These are phyloP conservation scores for Salvelinus fontinalis DNA, from an alignment of 2,113 vertebrate species.

Conservation along the genomic window DNA sequence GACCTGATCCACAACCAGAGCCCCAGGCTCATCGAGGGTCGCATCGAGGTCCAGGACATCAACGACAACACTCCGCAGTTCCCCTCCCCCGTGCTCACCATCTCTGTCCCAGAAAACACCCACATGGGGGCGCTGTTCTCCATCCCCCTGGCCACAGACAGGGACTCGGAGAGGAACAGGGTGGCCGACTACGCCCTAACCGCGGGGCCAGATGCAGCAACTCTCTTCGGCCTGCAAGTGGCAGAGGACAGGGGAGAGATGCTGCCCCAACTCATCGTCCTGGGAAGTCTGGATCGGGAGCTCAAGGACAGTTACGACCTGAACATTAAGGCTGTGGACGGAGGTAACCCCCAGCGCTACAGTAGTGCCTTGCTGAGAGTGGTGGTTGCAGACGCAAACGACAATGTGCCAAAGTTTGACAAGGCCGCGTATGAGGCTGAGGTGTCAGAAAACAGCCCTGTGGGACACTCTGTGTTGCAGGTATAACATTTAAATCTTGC, in stretches of 20 bases:
- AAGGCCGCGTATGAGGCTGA: constrained; percentile 88
- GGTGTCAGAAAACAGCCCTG: constrained; percentile 91
- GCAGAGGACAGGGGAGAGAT: constrained; percentile 95
- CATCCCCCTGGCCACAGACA: constrained; percentile 90
- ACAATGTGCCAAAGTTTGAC: constrained; percentile 93
- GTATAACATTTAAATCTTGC: constrained; percentile 65
- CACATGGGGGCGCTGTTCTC: constrained; percentile 88
- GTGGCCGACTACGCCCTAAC: constrained; percentile 92
- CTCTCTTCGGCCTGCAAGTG: constrained; percentile 93
- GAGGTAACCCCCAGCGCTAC: constrained; percentile 88
- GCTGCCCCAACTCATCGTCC: constrained; percentile 94
- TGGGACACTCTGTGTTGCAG: constrained; percentile 97
- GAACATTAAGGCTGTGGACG: constrained; percentile 95
- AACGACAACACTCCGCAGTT: constrained; percentile 99
- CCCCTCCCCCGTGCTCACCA: constrained; percentile 87
- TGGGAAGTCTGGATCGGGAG: constrained; percentile 93
- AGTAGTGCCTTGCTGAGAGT: constrained; percentile 94
- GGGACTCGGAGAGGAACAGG: constrained; percentile 87
- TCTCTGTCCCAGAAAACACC: constrained; percentile 94
- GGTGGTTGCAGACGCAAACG: constrained; percentile 92
- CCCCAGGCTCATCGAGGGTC: constrained; percentile 91
- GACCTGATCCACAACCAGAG: constrained; percentile 88
- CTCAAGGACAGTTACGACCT: constrained; percentile 95
- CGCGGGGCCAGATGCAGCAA: constrained; percentile 85
- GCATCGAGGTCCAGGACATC: constrained; percentile 95